These are phyloP conservation scores for Limosa lapponica DNA, from an alignment of 2,797 vertebrate genomes.

Conservation along the genomic window DNA sequence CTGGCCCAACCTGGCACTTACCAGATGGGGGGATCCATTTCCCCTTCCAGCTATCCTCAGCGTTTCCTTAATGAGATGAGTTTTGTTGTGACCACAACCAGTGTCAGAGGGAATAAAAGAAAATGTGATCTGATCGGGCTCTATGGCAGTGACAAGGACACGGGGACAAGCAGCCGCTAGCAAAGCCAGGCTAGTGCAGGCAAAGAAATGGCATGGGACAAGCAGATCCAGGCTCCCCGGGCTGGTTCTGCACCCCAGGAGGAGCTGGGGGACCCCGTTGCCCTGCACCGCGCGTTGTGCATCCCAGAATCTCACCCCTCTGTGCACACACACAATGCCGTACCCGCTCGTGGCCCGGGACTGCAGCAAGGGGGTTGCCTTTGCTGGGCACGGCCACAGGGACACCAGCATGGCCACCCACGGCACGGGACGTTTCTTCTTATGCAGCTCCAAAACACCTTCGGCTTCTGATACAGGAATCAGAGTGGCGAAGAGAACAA, in stretches of 20 bases:
- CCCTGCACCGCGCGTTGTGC: rapidly evolving
- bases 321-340: rapidly evolving
- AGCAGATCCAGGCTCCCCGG: background rate
- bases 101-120: slow-evolving; percentile 20
- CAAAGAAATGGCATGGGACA: rapidly evolving
- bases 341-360: rapidly evolving
- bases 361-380: background rate
- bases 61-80: background rate
- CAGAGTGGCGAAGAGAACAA: rapidly evolving
- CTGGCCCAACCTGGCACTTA: background rate
- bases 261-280: background rate
- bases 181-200: background rate
- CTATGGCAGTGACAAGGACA: background rate
- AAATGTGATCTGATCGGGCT: background rate
- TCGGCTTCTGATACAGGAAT: rapidly evolving
- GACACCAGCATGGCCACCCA: rapidly evolving
- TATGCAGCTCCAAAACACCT: background rate
- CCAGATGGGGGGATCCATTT: background rate
- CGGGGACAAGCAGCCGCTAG: background rate
- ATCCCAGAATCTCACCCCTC: background rate
- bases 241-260: background rate
- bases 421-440: rapidly evolving
- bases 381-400: background rate
- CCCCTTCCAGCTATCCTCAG: slow-evolving; percentile 4
- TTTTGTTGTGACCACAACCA: slow-evolving; percentile 31